Evolutionary conservation across 2,888 invertebrate genomes (phyloP).

Genomic region (Nowickia ferox): DNA sequence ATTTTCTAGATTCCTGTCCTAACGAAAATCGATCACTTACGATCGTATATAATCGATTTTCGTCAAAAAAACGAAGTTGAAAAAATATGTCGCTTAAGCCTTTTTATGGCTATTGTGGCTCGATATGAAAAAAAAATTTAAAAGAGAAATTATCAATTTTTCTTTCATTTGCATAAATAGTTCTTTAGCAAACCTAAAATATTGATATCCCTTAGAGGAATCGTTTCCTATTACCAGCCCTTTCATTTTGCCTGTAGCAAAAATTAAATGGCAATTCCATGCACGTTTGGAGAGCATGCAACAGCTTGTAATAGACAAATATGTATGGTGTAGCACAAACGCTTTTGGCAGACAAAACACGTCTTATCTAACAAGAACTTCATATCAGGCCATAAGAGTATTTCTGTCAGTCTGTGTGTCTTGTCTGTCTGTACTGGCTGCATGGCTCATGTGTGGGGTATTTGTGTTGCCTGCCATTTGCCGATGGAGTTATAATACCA

Average conservation of each 20-base stretch:
- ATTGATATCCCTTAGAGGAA: conserved; percentile 7
- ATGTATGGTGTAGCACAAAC: neutral
- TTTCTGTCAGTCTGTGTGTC: neutral
- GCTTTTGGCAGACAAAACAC: conserved; percentile 44
- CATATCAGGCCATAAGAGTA: conserved; percentile 7
- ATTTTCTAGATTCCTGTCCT: too few species aligned
- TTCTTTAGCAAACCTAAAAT: neutral
- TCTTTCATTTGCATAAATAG: neutral
- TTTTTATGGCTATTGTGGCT: too few species aligned
- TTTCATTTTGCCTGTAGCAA: neutral
- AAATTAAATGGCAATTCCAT: conserved; percentile 29
- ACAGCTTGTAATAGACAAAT: conserved; percentile 21
- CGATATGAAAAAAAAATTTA: too few species aligned
- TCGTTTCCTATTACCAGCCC: neutral
- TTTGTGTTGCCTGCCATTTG: neutral
- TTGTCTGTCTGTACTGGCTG: neutral
- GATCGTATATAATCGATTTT: too few species aligned
- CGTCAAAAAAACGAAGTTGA: too few species aligned
- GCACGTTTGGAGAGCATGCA: conserved; percentile 40
- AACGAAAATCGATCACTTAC: too few species aligned
- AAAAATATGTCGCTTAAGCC: too few species aligned
- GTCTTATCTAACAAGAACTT: conserved; percentile 16
- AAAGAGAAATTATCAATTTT: too few species aligned
- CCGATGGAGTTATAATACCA: neutral
- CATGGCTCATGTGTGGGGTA: neutral